Conservation (phyloP, 1,140 invertebrate genomes). For the Aphelenchoides besseyi region DNA sequence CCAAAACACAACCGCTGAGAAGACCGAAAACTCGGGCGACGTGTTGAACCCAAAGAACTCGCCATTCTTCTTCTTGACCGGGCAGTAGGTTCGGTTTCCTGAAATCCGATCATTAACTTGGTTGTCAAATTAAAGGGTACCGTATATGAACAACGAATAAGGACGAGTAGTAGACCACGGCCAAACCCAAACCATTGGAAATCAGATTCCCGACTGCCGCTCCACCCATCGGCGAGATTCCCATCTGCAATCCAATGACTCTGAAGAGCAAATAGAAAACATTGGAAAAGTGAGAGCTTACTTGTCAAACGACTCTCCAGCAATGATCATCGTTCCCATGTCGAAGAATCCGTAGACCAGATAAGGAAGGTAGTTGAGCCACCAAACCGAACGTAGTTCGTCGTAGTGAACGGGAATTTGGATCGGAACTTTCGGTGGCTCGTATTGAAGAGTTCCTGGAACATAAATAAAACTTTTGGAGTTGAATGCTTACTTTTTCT, state of each 20-base stretch:
- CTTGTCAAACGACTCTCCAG: constrained; percentile 87
- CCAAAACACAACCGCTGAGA: constrained; percentile 82
- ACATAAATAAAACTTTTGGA: background rate
- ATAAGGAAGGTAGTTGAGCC: constrained; percentile 81
- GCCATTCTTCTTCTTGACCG: constrained; percentile 78
- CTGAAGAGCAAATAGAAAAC: constrained; percentile 11
- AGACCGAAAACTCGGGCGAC: constrained; percentile 73
- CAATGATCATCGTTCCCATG: constrained; percentile 90
- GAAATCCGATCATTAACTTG: background rate
- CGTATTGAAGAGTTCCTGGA: constrained; percentile 4
- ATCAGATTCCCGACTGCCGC: constrained; percentile 71
- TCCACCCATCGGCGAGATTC: constrained; percentile 56
- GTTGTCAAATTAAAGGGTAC: constrained; percentile 63
- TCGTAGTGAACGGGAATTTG: constrained; percentile 24
- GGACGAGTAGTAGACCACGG: constrained; percentile 77
- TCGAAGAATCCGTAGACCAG: constrained; percentile 92
- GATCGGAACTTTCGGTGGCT: background rate
- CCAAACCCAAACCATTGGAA: constrained; percentile 84
- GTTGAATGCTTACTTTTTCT: constrained; percentile 2
- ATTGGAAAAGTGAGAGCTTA: background rate
- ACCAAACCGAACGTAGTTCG: constrained; percentile 24
- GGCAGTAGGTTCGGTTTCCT: constrained; percentile 73
- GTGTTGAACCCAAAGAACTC: constrained; percentile 40
- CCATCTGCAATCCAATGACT: constrained; percentile 22
- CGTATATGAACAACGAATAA: constrained; percentile 69